Percentiles rank a stretch among this genome's conserved stretches.
Conservation (phyloP, 2,888 invertebrate genomes). For the Nycteola revayana region DNA sequence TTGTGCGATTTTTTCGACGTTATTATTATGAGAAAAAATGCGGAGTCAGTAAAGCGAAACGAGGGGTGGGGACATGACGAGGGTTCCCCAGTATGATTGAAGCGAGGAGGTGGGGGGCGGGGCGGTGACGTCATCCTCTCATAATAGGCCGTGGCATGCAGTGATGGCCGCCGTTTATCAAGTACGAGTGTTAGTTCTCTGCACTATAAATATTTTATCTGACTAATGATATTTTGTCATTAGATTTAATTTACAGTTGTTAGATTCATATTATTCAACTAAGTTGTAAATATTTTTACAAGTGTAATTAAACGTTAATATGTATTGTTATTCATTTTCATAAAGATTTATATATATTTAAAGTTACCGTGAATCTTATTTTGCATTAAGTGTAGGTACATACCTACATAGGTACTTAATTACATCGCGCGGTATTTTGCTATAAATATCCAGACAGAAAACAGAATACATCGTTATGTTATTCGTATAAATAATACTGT, state of each 20-base stretch:
- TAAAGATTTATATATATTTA: too few species aligned
- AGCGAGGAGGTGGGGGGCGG: slow-evolving; percentile 77
- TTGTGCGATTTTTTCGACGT: slow-evolving; percentile 80
- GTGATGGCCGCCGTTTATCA: slow-evolving; percentile 81
- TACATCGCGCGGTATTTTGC: slow-evolving; percentile 16
- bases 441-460: slow-evolving; percentile 33
- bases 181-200: slow-evolving; percentile 63
- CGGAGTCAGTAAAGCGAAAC: slow-evolving; percentile 79
- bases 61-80: slow-evolving; percentile 80
- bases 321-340: too few species aligned
- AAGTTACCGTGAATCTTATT: background rate
- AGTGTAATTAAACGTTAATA: too few species aligned
- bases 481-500: slow-evolving; percentile 27
- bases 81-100: slow-evolving; percentile 80
- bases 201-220: too few species aligned
- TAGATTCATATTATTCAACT: too few species aligned
- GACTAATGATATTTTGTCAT: too few species aligned
- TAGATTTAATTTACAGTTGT: too few species aligned
- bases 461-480: slow-evolving; percentile 27
- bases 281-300: too few species aligned
- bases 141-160: slow-evolving; percentile 80
- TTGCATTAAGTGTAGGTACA: slow-evolving; percentile 4
- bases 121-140: slow-evolving; percentile 81
- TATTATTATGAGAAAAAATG: slow-evolving; percentile 82
- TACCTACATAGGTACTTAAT: too few species aligned